Conservation (phyloP, 2,888 invertebrate genomes). For the Nemoura dubitans region DNA sequence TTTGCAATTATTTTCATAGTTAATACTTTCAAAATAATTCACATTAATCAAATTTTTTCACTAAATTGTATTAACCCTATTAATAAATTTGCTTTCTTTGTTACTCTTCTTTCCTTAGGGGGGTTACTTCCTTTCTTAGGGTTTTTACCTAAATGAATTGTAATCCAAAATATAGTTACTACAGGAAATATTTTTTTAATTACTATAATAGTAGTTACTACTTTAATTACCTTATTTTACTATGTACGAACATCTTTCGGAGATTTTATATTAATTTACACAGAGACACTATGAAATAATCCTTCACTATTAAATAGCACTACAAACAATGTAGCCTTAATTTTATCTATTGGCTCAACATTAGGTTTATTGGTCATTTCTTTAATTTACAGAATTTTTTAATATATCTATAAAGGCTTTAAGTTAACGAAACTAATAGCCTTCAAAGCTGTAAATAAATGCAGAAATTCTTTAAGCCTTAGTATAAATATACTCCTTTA, state of each 20-base stretch:
- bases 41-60: constrained; percentile 65
- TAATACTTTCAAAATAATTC: constrained; percentile 61
- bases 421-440: constrained; percentile 70
- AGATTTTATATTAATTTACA: constrained; percentile 43
- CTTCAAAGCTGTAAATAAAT: constrained; percentile 71
- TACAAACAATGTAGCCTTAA: neutral
- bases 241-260: constrained; percentile 64
- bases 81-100: constrained; percentile 43
- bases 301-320: neutral
- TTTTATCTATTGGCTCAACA: neutral
- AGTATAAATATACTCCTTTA: constrained; percentile 63
- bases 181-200: constrained; percentile 61
- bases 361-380: constrained; percentile 47
- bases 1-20: constrained; percentile 56
- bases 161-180: constrained; percentile 64
- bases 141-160: constrained; percentile 70
- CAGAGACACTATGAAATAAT: neutral
- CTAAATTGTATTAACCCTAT: constrained; percentile 43
- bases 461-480: constrained; percentile 66
- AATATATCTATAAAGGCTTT: constrained; percentile 65
- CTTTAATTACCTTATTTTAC: constrained; percentile 66
- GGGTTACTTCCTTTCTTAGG: constrained; percentile 70
- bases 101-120: constrained; percentile 67
- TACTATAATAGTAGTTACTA: constrained; percentile 63
- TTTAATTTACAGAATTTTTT: constrained; percentile 39